Evolutionary conservation across 2,888 invertebrate species (phyloP), one percentile per base, ranked within the genome.

Genomic region (Mechanitis mazaeus): DNA sequence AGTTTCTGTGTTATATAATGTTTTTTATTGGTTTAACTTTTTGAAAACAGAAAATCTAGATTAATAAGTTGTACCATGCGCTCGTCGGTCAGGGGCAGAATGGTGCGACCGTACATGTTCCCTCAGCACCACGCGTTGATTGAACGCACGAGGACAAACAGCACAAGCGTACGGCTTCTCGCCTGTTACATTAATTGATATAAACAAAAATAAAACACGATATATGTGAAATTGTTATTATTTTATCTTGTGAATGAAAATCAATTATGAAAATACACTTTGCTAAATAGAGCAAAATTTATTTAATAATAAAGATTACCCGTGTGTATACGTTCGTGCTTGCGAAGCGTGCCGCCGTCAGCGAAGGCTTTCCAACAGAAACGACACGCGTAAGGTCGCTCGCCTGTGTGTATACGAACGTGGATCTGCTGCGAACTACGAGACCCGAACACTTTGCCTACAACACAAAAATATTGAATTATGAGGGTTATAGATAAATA

Each of bases 291-390:
- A 45, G 7, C 28, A 45, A 68, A 9, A 9, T 42, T 2, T 7
- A 9, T 42, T 42, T 42, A 7, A 6, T 9, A 42, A 42, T 42
- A 9, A 1, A 9, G 3, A 42, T 42, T 42, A 90, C 93, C 95
- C 0, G 96, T 96, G 72, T 96, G 96, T 72, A 96, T 96, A 9
- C 96, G 90, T 76, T 96, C 96, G 77, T 96, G 96, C 76, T 96
- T 96, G 45, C 96, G 87, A 54, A 96, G 80, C 1, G 96, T 96
- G 33, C 96, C 96, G 47, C 96, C 96, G 79, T 96, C 96, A 0
- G 96, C 96, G 78, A 96, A 96, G 0, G 96, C 96, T 78, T 96
- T 96, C 95, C 95, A 95, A 77, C 96, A 96, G 82, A 94, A 96
- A 9, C 95, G 92, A 76, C 96, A 96, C 0, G 95, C 95, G 74